Conservation (phyloP, 1,140 invertebrate genomes). For the Drosophila arizonae region DNA sequence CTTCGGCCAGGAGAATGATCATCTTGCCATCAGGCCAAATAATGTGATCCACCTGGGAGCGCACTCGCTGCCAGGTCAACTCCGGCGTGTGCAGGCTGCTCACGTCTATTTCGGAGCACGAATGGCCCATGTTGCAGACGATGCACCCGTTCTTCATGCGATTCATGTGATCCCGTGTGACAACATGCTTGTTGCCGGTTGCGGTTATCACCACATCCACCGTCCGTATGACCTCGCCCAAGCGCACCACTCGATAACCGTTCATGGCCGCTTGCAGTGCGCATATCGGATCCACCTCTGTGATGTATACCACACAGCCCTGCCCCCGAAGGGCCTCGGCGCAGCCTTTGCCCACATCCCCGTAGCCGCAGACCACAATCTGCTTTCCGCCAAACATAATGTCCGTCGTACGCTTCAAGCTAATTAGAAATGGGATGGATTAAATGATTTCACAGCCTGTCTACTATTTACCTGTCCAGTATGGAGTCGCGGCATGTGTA, state of each 20-base stretch:
- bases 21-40: slow-evolving; percentile 96
- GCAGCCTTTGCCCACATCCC: slow-evolving; percentile 99
- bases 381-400: slow-evolving; percentile 99
- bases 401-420: slow-evolving; percentile 96
- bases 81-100: slow-evolving; percentile 96
- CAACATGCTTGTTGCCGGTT: slow-evolving; percentile 97
- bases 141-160: slow-evolving; percentile 98
- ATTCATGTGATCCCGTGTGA: slow-evolving; percentile 97
- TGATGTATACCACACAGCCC: slow-evolving; percentile 96
- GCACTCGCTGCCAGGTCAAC: slow-evolving; percentile 97
- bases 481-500: slow-evolving; percentile 76
- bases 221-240: slow-evolving; percentile 94
- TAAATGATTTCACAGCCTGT: neutral
- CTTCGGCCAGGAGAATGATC: slow-evolving; percentile 96
- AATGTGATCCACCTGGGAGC: slow-evolving; percentile 98
- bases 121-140: slow-evolving; percentile 99
- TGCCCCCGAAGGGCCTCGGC: slow-evolving; percentile 96
- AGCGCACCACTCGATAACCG: slow-evolving; percentile 96
- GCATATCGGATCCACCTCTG: slow-evolving; percentile 99
- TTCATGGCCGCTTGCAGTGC: slow-evolving; percentile 99
- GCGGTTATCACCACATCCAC: slow-evolving; percentile 97
- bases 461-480: slow-evolving; percentile 59
- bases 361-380: slow-evolving; percentile 98
- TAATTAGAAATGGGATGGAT: neutral
- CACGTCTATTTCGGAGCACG: slow-evolving; percentile 98